Evolutionary conservation across 2,113 vertebrate species (phyloP), one percentile per base, ranked within the genome.

Genomic region (Pterocles orientalis): DNA sequence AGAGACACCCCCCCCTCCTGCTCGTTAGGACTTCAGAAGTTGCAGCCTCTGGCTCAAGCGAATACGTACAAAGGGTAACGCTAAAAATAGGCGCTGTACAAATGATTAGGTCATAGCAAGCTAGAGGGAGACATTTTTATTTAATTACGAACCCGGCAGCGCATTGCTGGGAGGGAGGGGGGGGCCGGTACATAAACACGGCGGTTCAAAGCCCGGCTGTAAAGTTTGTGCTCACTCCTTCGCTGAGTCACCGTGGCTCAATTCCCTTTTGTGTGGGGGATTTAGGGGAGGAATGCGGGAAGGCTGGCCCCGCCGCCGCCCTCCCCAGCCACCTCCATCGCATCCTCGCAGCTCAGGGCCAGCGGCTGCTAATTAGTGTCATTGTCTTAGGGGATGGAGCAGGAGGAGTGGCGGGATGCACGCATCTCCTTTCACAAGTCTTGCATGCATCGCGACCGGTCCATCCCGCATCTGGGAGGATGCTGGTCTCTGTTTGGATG

Each of bases 91-190:
- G 90, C n/a, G 6, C 90, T 64, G 48, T 65, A 23, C 41, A 43
- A 39, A 72, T 48, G 51, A 39, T 58, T 79, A 83, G 94, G 90
- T 90, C 87, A 71, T 75, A 39, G 86, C 78, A 69, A 79, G 90
- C 93, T 91, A 43, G 94, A 94, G 84, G 86, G 94, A 96, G 94
- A 86, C 79, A 51, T 94, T 96, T 96, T 92, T 92, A 92, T 92
- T 95, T 96, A 84, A 96, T 90, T 92, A 66, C 61, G 8, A 76
- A 60, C 39, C 48, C 45, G 68, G 94, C 79, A 79, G 65, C 8
- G 14, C 2, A 12, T 34, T 86, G 86, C 82, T 89, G 68, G 57
- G 87, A 41, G 25, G 21, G 50, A 7, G 61, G 77, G 62, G 39
- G 36, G 36, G 36, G 36, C 36, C 36, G 57, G 76, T 76, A 85